These are phyloP conservation scores for Epizoanthus scotinus DNA, from an alignment of 92 coral and sea anemone species.

Conservation along the genomic window DNA sequence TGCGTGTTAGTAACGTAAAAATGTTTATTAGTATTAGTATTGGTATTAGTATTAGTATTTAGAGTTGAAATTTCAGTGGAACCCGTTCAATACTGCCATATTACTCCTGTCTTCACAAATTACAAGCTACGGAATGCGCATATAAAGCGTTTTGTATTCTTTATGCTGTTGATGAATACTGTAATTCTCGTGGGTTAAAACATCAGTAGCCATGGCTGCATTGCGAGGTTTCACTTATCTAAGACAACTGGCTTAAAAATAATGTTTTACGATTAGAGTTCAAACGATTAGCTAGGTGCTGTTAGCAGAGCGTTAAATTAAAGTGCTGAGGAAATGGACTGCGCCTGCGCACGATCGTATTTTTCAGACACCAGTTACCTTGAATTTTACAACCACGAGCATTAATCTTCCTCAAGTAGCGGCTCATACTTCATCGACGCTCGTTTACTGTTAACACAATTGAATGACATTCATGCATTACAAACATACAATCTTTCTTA, in stretches of 20 bases:
- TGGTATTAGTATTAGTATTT: no score
- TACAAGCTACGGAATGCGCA: no score
- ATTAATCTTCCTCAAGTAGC: slow-evolving; percentile 19
- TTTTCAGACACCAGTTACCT: neutral
- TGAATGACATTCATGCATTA: neutral
- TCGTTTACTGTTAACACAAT: neutral
- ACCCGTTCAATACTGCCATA: no score
- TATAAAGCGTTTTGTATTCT: no score
- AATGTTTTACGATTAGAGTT: neutral
- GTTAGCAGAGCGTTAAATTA: neutral
- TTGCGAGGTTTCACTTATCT: neutral
- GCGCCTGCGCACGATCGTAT: neutral
- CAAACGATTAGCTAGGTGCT: neutral
- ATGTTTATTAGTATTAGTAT: no score
- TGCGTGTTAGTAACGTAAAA: no score
- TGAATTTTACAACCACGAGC: neutral
- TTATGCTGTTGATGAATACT: no score
- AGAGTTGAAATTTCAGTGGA: no score
- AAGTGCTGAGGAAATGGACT: slow-evolving; percentile 11
- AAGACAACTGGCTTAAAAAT: no score
- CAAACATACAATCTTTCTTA: neutral
- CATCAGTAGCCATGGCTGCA: no score
- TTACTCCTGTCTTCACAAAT: no score
- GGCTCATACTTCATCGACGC: slow-evolving; percentile 13
- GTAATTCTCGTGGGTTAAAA: no score